A percentile compares a stretch with the other conserved stretches of the same genome.
Conservation (phyloP, 2,888 invertebrate species). For the Stenchaetothrips biformis region DNA sequence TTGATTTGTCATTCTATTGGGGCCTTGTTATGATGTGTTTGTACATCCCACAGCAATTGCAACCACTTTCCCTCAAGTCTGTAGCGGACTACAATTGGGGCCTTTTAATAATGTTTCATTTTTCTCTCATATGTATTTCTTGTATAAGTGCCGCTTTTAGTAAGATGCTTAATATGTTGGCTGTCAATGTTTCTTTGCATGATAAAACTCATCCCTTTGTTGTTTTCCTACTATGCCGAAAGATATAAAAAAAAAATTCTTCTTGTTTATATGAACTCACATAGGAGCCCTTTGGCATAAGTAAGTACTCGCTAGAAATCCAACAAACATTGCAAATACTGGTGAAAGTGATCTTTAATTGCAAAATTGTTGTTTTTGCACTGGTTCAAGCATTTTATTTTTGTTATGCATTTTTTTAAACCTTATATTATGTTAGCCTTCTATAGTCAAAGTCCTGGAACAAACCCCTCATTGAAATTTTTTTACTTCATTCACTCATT, state of each 20-base stretch:
- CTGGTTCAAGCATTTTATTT: not conserved
- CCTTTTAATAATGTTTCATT: slow-evolving; percentile 1
- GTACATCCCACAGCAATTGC: not conserved
- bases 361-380: slow-evolving; percentile 19
- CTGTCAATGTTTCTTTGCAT: slow-evolving; percentile 25
- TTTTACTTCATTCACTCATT: not conserved
- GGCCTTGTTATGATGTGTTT: too few relatives aligned
- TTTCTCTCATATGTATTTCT: not conserved
- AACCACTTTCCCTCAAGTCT: not conserved
- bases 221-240: slow-evolving; percentile 32
- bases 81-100: not conserved
- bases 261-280: slow-evolving; percentile 23
- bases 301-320: slow-evolving; percentile 17
- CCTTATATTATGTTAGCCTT: not conserved
- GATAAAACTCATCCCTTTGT: slow-evolving; percentile 7
- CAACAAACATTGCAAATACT: slow-evolving; percentile 34
- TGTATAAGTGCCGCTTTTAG: slow-evolving; percentile 15
- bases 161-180: slow-evolving; percentile 16
- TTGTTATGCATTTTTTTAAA: not conserved
- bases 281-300: slow-evolving; percentile 21
- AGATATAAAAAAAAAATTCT: slow-evolving; percentile 24
- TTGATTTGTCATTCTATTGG: too few relatives aligned
- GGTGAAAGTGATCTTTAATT: slow-evolving; percentile 35
- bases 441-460: too few relatives aligned
- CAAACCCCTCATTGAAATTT: not conserved